Percentiles rank a stretch among this genome's conserved stretches.
phyloP scores from a whole-genome alignment of 2,113 vertebrate species.

The Fregetta grallaria region DNA sequence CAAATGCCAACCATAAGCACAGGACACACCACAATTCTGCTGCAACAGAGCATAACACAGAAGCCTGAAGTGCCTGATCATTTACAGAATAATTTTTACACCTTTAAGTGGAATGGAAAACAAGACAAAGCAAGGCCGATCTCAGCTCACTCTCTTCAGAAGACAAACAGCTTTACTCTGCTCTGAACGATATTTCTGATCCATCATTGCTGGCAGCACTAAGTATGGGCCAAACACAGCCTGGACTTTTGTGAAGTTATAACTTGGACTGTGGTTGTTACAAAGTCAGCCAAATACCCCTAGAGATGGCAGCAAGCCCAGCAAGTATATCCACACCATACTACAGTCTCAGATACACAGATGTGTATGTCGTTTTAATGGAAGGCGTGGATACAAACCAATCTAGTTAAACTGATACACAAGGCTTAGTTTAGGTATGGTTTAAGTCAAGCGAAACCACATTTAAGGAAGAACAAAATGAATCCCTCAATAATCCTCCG shows the following conservation, averaged over 20 bases:
- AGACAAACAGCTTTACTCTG: not conserved
- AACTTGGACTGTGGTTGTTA: not conserved
- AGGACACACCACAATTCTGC: not conserved
- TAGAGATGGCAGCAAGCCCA: slow-evolving; percentile 32
- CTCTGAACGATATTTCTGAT: not conserved
- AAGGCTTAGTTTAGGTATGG: not conserved
- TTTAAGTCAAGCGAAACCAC: slow-evolving; percentile 27
- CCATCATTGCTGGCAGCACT: not conserved
- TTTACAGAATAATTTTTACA: not conserved
- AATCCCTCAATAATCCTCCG: not conserved
- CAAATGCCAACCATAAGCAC: not conserved
- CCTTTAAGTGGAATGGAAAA: not conserved
- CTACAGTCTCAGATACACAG: not conserved
- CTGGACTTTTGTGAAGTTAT: not conserved
- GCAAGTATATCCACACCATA: not conserved
- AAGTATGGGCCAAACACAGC: not conserved
- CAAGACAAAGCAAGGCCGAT: not conserved
- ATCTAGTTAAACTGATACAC: not conserved
- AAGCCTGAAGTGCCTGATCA: not conserved
- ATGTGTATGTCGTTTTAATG: not conserved
- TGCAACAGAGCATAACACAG: not conserved
- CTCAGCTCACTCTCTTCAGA: not conserved
- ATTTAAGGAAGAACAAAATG: not conserved
- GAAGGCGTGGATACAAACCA: not conserved
- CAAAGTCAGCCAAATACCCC: not conserved